phyloP scores from a whole-genome alignment of 2,797 vertebrate genomes.

The Melanotaenia parkinsoni region DNA sequence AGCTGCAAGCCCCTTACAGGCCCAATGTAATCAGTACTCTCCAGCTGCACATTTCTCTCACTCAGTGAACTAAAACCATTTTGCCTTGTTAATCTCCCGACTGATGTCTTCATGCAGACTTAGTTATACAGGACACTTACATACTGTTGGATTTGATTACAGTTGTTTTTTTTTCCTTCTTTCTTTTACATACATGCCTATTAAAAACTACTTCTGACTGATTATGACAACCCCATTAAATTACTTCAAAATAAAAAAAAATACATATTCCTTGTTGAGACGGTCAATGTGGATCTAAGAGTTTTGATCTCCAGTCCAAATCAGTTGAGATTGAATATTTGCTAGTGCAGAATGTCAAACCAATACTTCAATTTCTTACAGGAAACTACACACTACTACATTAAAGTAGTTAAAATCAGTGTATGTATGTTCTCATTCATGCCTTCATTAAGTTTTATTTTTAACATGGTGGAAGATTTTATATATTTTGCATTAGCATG shows the following conservation, averaged over 20 bases:
- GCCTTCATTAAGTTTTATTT: not conserved
- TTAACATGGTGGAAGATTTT: not conserved
- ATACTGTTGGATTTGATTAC: not conserved
- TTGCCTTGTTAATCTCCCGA: constrained; percentile 30
- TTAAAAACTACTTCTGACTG: not conserved
- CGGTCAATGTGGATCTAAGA: not conserved
- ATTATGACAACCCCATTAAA: not conserved
- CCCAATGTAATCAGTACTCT: constrained; percentile 61
- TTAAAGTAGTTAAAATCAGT: not conserved
- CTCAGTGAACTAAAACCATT: constrained; percentile 57
- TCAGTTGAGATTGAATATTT: not conserved
- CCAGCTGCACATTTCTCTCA: constrained; percentile 69
- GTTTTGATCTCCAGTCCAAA: not conserved
- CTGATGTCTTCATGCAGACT: constrained; percentile 48
- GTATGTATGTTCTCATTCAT: not conserved
- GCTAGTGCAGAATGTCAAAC: not conserved
- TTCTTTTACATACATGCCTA: constrained; percentile 6
- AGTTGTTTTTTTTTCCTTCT: constrained; percentile 4
- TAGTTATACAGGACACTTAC: not conserved
- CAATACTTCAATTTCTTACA: not conserved
- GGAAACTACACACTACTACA: not conserved
- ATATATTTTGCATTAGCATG: not conserved
- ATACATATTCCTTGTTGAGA: not conserved
- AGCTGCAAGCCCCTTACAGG: constrained; percentile 65
- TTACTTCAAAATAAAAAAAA: not conserved